Conservation (phyloP, 2,888 invertebrate species). For the Microchrysa polita region DNA sequence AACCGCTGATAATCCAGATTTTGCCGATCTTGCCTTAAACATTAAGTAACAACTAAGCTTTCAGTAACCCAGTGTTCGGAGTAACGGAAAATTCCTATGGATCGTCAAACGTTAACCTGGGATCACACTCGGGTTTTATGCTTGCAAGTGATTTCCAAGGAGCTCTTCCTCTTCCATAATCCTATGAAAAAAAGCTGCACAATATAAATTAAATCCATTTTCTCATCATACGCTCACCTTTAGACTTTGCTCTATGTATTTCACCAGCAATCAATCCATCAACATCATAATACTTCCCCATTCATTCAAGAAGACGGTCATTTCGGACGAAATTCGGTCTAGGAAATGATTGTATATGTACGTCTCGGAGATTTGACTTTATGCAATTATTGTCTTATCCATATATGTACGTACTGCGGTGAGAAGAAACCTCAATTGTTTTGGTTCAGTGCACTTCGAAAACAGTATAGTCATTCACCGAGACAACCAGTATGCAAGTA, state of each 20-base stretch:
- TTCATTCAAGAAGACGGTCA: background rate
- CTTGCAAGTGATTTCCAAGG: no score
- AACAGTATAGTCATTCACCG: background rate
- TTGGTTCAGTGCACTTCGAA: background rate
- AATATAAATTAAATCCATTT: no score
- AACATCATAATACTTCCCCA: slow-evolving; percentile 3
- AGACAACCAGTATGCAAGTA: background rate
- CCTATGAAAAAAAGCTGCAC: no score
- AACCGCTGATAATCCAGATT: no score
- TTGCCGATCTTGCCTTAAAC: no score
- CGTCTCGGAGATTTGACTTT: background rate
- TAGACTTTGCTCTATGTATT: background rate
- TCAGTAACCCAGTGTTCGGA: no score
- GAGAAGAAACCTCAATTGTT: slow-evolving; percentile 5
- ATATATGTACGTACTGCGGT: background rate
- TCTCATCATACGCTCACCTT: no score
- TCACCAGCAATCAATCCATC: background rate
- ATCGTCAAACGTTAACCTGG: no score
- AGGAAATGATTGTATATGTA: background rate
- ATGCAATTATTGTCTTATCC: background rate
- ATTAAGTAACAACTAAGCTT: no score
- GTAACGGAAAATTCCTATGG: no score
- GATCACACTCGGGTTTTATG: no score
- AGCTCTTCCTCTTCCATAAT: no score
- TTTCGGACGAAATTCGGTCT: slow-evolving; percentile 20